Percentiles rank a stretch among this genome's conserved stretches.
phyloP scores from a whole-genome alignment of 2,888 invertebrate genomes.

The Chorisops tibialis region DNA sequence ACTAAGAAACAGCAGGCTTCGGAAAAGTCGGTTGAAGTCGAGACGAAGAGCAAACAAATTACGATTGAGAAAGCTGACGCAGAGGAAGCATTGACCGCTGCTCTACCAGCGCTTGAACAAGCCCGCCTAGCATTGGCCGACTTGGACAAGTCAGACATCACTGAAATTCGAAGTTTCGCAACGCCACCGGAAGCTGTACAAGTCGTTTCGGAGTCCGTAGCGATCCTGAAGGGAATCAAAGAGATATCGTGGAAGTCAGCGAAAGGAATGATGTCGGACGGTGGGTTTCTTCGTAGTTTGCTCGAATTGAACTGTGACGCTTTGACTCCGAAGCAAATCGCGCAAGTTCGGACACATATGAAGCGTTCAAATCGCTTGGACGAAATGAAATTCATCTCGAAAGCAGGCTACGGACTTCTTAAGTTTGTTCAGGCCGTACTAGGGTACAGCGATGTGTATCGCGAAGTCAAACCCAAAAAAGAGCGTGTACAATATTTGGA shows the following conservation, averaged over 20 bases:
- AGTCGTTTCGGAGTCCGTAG: constrained; percentile 85
- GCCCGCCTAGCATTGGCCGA: constrained; percentile 77
- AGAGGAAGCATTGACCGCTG: constrained; percentile 73
- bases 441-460: constrained; percentile 83
- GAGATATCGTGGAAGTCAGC: constrained; percentile 90
- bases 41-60: constrained; percentile 75
- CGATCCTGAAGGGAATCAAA: constrained; percentile 75
- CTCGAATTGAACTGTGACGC: constrained; percentile 84
- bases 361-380: constrained; percentile 69
- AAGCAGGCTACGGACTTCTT: constrained; percentile 80
- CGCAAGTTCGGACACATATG: constrained; percentile 69
- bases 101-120: constrained; percentile 79
- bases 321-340: constrained; percentile 68
- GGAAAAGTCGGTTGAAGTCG: constrained; percentile 76
- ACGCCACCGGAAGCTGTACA: constrained; percentile 89
- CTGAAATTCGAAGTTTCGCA: constrained; percentile 87
- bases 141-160: constrained; percentile 85
- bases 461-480: constrained; percentile 80
- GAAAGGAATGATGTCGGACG: constrained; percentile 89
- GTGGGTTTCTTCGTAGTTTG: constrained; percentile 73
- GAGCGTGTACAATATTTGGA: constrained; percentile 78
- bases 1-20: constrained; percentile 77
- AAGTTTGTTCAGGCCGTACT: constrained; percentile 84
- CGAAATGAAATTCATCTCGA: constrained; percentile 79
- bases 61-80: constrained; percentile 80